phyloP scores from a whole-genome alignment of 2,113 vertebrate species.

The Cynoglossus semilaevis region DNA sequence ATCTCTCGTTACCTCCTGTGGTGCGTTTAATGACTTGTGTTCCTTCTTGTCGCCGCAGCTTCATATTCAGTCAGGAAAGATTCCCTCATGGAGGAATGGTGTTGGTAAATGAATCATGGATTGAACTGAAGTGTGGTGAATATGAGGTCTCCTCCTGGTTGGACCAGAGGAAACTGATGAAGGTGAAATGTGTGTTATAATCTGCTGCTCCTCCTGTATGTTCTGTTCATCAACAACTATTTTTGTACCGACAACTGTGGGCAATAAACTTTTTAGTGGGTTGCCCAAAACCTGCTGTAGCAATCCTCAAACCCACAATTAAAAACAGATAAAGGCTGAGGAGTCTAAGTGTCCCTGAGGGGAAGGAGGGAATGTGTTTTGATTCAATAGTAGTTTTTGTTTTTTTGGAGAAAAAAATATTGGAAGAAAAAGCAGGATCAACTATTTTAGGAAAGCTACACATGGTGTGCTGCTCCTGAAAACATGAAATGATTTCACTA shows the following conservation, averaged over 20 bases:
- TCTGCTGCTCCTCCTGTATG: background rate
- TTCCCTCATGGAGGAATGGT: slow-evolving; percentile 26
- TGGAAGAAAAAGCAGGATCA: slow-evolving; percentile 1
- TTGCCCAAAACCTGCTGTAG: slow-evolving; percentile 5
- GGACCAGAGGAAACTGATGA: background rate
- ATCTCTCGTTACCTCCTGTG: slow-evolving; percentile 36
- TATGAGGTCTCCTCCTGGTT: background rate
- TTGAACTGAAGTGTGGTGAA: slow-evolving; percentile 1
- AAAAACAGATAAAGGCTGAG: slow-evolving; percentile 15
- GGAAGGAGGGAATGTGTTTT: slow-evolving; percentile 1
- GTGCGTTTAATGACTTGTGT: slow-evolving; percentile 53
- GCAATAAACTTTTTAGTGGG: slow-evolving; percentile 5
- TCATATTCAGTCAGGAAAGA: slow-evolving; percentile 33
- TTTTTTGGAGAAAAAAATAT: background rate
- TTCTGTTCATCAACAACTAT: no score
- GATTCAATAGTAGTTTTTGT: background rate
- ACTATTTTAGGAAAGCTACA: slow-evolving; percentile 26
- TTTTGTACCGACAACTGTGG: slow-evolving; percentile 4
- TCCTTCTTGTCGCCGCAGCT: slow-evolving; percentile 47
- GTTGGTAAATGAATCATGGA: slow-evolving; percentile 30
- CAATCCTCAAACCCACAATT: slow-evolving; percentile 20
- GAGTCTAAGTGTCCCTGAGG: background rate
- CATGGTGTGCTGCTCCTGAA: slow-evolving; percentile 24
- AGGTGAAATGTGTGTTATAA: slow-evolving; percentile 9
- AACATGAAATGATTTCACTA: slow-evolving; percentile 35